A percentile compares a stretch with the other conserved stretches of the same genome.
Evolutionary conservation across 1,140 invertebrate species (phyloP).

Genomic region (Drosophila neocordata): DNA sequence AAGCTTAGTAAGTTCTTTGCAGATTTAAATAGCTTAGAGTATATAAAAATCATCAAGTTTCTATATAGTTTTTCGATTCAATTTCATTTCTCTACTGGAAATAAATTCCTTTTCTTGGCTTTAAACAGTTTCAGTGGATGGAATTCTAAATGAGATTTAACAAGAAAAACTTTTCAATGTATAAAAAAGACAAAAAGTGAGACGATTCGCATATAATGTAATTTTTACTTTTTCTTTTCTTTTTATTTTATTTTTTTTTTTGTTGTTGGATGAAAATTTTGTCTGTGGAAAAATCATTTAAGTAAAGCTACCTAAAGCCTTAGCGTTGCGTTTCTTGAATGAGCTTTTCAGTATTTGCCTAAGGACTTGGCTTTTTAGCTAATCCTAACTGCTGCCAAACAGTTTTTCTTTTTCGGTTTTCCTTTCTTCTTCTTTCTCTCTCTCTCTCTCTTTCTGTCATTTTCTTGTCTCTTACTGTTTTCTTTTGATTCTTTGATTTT

Average conservation of each 20-base stretch:
- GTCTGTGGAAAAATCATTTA: slow-evolving; percentile 26
- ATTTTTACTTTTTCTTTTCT: background rate
- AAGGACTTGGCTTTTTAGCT: slow-evolving; percentile 66
- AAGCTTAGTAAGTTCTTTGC: too few species aligned
- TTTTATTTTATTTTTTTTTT: background rate
- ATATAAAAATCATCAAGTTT: too few species aligned
- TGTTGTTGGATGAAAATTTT: background rate
- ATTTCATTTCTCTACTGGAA: too few species aligned
- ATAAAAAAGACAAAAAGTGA: background rate
- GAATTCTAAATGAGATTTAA: too few species aligned
- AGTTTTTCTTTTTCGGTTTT: background rate
- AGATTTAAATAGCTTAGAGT: too few species aligned
- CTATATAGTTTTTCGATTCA: too few species aligned
- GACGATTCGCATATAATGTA: background rate
- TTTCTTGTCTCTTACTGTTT: slow-evolving; percentile 13
- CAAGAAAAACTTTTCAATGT: too few species aligned
- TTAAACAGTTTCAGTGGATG: too few species aligned
- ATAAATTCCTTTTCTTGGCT: too few species aligned
- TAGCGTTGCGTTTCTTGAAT: slow-evolving; percentile 54
- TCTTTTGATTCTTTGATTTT: background rate
- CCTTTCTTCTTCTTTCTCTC: background rate
- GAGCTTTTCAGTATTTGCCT: slow-evolving; percentile 76
- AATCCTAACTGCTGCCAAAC: slow-evolving; percentile 42
- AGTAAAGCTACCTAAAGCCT: slow-evolving; percentile 20
- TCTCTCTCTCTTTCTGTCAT: slow-evolving; percentile 11